Evolutionary conservation across 1,140 invertebrate genomes (phyloP).

Genomic region (Drosophila orena): DNA sequence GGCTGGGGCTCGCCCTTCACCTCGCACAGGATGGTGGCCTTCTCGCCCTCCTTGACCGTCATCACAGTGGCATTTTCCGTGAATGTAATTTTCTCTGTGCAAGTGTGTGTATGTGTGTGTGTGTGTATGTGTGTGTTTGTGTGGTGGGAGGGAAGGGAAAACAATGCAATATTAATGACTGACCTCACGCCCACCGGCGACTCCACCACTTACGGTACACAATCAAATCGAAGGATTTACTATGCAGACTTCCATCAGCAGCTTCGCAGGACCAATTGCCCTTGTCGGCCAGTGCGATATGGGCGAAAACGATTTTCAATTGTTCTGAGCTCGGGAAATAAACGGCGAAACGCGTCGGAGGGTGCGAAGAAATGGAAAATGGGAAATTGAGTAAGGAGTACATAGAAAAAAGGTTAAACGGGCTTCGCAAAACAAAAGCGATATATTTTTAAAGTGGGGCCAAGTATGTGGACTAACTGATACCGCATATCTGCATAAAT

Average conservation of each 20-base stretch:
- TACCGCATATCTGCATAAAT: neutral
- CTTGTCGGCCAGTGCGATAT: slow-evolving; percentile 80
- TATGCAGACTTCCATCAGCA: slow-evolving; percentile 65
- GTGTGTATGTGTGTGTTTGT: neutral
- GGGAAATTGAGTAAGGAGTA: slow-evolving; percentile 48
- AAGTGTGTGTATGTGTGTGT: neutral
- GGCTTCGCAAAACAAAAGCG: slow-evolving; percentile 47
- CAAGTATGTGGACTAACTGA: neutral
- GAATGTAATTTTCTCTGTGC: slow-evolving; percentile 85
- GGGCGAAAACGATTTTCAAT: slow-evolving; percentile 84
- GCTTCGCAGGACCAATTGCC: slow-evolving; percentile 84
- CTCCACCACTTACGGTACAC: slow-evolving; percentile 83
- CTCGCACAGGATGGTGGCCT: slow-evolving; percentile 85
- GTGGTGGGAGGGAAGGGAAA: slow-evolving; percentile 15
- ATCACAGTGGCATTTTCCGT: slow-evolving; percentile 84
- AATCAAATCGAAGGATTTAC: slow-evolving; percentile 84
- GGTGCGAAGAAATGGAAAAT: slow-evolving; percentile 32
- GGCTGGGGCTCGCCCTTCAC: slow-evolving; percentile 86
- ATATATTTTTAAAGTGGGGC: neutral
- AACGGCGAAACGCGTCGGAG: slow-evolving; percentile 27
- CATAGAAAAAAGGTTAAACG: slow-evolving; percentile 48
- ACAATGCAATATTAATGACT: slow-evolving; percentile 78
- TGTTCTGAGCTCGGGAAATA: slow-evolving; percentile 56
- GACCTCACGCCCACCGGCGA: slow-evolving; percentile 16
- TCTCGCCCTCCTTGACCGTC: slow-evolving; percentile 85